Percentiles rank a stretch among this genome's conserved stretches.
Evolutionary conservation across 2,888 invertebrate species (phyloP).

Genomic region (Phyllotreta striolata): DNA sequence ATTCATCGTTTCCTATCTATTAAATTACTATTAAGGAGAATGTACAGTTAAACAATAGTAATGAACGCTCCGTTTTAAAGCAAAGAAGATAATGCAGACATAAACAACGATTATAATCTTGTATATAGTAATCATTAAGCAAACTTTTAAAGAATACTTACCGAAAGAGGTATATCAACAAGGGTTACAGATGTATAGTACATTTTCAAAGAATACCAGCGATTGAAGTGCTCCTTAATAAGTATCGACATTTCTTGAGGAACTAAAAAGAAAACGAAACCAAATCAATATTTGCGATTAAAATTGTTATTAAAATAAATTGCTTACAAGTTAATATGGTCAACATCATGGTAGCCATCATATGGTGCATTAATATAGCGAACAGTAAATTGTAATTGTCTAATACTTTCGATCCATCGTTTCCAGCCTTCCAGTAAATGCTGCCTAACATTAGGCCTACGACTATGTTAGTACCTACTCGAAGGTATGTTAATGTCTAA

Average conservation of each 20-base stretch:
- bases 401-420: slow-evolving; percentile 77
- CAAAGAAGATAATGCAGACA: too few species aligned
- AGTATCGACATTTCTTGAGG: slow-evolving; percentile 83
- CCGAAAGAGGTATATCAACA: slow-evolving; percentile 80
- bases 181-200: slow-evolving; percentile 80
- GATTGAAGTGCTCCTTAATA: slow-evolving; percentile 85
- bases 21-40: too few species aligned
- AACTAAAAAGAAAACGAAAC: slow-evolving; percentile 63
- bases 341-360: slow-evolving; percentile 91
- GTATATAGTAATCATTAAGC: neutral
- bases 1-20: too few species aligned
- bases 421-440: slow-evolving; percentile 77
- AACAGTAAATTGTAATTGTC: slow-evolving; percentile 90
- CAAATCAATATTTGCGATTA: neutral
- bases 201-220: slow-evolving; percentile 87
- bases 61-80: too few species aligned
- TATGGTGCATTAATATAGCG: slow-evolving; percentile 91
- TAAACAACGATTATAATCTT: slow-evolving; percentile 2
- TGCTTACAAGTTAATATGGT: slow-evolving; percentile 85
- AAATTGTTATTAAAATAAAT: too few species aligned
- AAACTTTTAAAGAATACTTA: slow-evolving; percentile 62
- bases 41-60: neutral
- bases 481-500: slow-evolving; percentile 80
- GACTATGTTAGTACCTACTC: slow-evolving; percentile 76
- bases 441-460: slow-evolving; percentile 81